These are phyloP conservation scores for Anabacerthia variegaticeps DNA, from an alignment of 2,797 vertebrate genomes.

Conservation along the genomic window DNA sequence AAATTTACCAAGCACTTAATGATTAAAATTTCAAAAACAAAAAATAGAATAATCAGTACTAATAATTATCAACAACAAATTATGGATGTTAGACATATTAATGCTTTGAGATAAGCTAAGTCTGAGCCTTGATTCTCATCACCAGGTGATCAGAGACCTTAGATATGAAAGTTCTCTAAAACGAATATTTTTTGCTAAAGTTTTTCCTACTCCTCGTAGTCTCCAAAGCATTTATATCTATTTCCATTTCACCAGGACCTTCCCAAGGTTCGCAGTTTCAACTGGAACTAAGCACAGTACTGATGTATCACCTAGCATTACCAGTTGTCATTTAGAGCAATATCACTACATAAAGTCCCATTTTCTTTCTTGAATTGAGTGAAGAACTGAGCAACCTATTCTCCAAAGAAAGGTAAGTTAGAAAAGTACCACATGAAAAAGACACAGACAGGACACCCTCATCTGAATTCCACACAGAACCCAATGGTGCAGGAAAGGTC, in stretches of 20 bases:
- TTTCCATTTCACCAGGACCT: background rate
- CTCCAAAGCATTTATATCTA: background rate
- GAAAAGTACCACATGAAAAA: background rate
- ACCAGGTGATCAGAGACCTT: background rate
- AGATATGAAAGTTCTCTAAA: background rate
- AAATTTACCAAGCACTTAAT: background rate
- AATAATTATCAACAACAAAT: background rate
- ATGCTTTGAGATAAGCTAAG: background rate
- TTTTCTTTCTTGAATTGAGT: background rate
- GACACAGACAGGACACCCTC: background rate
- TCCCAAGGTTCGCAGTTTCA: background rate
- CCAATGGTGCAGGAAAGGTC: background rate
- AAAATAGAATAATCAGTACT: background rate
- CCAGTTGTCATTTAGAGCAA: background rate
- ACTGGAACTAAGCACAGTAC: background rate
- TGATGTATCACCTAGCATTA: background rate
- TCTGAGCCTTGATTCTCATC: background rate
- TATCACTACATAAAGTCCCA: background rate
- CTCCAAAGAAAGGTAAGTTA: background rate
- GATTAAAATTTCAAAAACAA: background rate
- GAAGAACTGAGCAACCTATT: background rate
- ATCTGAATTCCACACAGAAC: background rate
- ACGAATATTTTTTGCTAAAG: background rate
- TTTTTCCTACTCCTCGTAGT: background rate
- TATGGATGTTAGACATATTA: background rate